Evolutionary conservation across 37 sponge, comb jelly and placozoan species (phyloP), one percentile per base, ranked within the genome.

Genomic region (Beroe forskalii): DNA sequence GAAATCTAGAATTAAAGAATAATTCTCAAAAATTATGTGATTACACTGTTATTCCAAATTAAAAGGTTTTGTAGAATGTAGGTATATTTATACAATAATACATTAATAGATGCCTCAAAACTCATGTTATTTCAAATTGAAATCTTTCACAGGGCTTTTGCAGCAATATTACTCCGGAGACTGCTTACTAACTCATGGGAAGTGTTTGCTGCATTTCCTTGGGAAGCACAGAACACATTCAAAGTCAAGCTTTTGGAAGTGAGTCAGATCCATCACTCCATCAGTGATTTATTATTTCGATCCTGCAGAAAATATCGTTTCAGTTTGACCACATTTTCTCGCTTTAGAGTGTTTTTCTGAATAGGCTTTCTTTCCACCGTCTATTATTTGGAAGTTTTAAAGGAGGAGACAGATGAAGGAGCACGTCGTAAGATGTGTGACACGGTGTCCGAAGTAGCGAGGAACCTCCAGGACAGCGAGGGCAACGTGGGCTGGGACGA

Each of bases 391-490:
- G 48, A 80, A 48, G 8, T 80, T 6, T 37, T 96, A 0, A 93
- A 92, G 40, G 28, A 67, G 0, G 99, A 98, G 69, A 40, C 44
- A 3, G 62, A 86, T 28, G 43, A 93, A 4, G 37, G 67, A 1
- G 89, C 94, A 41, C 64, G 96, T 31, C 89, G 92, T 67, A 98
- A 98, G 90, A 91, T 98, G 14, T 93, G 96, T 67, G 99, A 98
- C 67, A 94, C 99, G 17, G 91, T 96, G 0, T 95, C 99, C 41
- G 99, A 98, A 62, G 76, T 95, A 90, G 99, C 99, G 61, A 92
- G 99, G 35, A 92, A 92, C 8, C 62, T 86, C 32, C 62, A 89
- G 93, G 97, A 97, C 80, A 95, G 94, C 19, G 90, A 92, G 25
- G 91, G 93, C 66, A 63, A 89, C 40, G 96, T 96, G 67, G 92